Evolutionary conservation across 2,113 vertebrate genomes (phyloP).

Genomic region (Melanerpes formicivorus): DNA sequence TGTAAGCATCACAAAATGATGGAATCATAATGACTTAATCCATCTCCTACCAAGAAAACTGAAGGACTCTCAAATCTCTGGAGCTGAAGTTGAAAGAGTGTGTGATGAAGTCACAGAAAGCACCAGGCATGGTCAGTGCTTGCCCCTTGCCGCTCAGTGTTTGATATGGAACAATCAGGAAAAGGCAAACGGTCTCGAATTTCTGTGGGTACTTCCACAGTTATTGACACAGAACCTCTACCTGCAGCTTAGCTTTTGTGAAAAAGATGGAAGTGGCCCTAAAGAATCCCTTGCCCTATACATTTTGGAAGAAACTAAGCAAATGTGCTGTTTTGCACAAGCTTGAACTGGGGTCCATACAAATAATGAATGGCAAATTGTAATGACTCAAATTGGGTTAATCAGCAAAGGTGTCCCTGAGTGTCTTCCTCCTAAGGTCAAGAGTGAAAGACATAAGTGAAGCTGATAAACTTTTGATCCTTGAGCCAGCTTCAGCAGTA

Average conservation of each 20-base stretch:
- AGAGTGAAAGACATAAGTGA: background rate
- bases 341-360: background rate
- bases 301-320: background rate
- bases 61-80: background rate
- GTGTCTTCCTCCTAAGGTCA: background rate
- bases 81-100: background rate
- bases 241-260: background rate
- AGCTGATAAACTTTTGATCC: background rate
- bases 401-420: background rate
- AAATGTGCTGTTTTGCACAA: background rate
- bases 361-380: background rate
- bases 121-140: background rate
- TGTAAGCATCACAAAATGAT: background rate
- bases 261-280: too few relatives aligned
- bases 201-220: background rate
- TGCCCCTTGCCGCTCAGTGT: too few relatives aligned
- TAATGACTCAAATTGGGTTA: background rate
- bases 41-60: background rate
- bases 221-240: background rate
- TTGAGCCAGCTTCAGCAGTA: background rate
- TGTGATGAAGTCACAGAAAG: background rate
- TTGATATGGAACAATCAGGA: background rate
- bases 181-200: background rate
- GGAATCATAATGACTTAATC: background rate
- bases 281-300: too few relatives aligned